Conservation (phyloP, 2,888 invertebrate genomes). For the Cyaniris semiargus region DNA sequence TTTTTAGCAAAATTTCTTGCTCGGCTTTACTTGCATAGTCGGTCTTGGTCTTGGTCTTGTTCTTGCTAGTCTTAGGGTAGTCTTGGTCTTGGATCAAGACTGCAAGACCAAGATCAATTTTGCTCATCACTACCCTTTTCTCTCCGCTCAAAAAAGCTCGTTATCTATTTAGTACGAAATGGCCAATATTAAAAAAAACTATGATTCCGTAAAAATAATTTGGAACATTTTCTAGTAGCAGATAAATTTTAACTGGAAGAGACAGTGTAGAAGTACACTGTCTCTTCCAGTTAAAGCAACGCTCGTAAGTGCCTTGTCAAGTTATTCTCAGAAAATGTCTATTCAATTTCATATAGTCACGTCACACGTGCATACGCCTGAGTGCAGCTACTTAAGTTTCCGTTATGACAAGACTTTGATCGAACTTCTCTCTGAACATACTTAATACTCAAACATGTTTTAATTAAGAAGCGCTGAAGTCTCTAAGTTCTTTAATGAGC, state of each 20-base stretch:
- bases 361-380: background rate
- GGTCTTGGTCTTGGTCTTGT: no score
- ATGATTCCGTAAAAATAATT: background rate
- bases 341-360: background rate
- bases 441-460: background rate
- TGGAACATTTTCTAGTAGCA: background rate
- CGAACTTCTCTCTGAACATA: background rate
- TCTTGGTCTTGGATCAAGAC: no score
- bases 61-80: no score
- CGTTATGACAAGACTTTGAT: background rate
- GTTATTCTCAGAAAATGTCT: background rate
- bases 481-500: background rate
- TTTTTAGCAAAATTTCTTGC: no score
- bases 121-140: no score
- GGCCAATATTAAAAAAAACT: no score
- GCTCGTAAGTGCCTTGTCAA: background rate
- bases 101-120: no score
- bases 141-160: no score
- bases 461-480: background rate
- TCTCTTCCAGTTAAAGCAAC: background rate
- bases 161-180: no score
- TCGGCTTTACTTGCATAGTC: no score
- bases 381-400: background rate
- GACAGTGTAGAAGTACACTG: no score
- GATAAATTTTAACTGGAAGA: background rate